Conservation (phyloP, 2,113 vertebrate genomes). For the Cynocephalus volans region DNA sequence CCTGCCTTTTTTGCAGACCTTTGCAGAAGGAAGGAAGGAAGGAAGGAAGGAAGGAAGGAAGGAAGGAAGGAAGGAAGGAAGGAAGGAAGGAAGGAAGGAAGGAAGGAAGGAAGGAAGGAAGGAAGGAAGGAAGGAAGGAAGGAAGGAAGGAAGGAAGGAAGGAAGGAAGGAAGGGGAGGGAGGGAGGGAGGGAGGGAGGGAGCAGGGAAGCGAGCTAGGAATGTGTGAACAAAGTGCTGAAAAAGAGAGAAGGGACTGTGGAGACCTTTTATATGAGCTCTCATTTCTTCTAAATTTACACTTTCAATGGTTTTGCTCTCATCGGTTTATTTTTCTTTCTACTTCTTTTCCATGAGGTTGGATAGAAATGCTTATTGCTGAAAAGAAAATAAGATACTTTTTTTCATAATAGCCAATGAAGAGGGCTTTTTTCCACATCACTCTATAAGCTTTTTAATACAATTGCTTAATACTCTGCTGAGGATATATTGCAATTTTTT, state of each 20-base stretch:
- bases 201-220: background rate
- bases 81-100: too few relatives aligned
- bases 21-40: background rate
- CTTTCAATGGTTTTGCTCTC: background rate
- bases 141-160: too few relatives aligned
- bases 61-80: too few relatives aligned
- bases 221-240: background rate
- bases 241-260: background rate
- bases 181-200: too few relatives aligned
- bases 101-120: too few relatives aligned
- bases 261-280: background rate
- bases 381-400: constrained; percentile 56
- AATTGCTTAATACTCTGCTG: constrained; percentile 64
- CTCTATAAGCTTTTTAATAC: constrained; percentile 51
- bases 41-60: too few relatives aligned
- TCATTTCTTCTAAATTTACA: background rate
- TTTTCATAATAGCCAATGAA: background rate
- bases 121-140: too few relatives aligned
- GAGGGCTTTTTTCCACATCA: background rate
- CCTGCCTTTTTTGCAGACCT: background rate
- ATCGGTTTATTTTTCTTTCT: background rate
- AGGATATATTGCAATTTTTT: constrained; percentile 37
- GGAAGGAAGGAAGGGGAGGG: too few relatives aligned
- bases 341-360: background rate
- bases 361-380: constrained; percentile 48